Evolutionary conservation across 2,797 vertebrate species (phyloP), one percentile per base, ranked within the genome.

Genomic region (Poeciliopsis gracilis): DNA sequence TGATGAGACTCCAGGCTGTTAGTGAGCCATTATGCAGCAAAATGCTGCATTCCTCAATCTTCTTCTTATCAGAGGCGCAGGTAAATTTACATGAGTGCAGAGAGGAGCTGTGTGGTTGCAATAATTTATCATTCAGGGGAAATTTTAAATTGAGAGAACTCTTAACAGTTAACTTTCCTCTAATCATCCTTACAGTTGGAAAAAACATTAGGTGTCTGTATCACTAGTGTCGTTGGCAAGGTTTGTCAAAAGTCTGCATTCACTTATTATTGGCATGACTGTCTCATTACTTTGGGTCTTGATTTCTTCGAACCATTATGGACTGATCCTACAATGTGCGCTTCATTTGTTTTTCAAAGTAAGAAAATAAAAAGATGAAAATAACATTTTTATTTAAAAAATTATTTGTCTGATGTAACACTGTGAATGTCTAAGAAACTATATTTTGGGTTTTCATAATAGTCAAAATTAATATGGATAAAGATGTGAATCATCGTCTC

Each of bases 111-210:
- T 49, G 49, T 4, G 63, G 51, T 67, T 51, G 13, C 15, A 28
- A 89, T 89, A 78, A 91, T 92, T 82, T 77, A 87, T 89, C 86
- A 88, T 82, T 85, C 81, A 78, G 79, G 61, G 81, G 66, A 82
- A 4, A 8, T 73, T 81, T 61, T 2, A 23, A 70, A 83, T 83
- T 55, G 76, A 86, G 84, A 78, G 73, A 36, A 78, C 79, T 61
- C 72, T 85, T 49, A 77, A 53, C 45, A 76, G 79, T 77, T 80
- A 86, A 86, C 71, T 75, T 72, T 79, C 78, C 80, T 83, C 81
- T 77, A 79, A 66, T 78, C 80, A 74, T 77, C 77, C 57, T 74
- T 83, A 73, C 59, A 77, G 76, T 80, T 55, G 73, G 79, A 79
- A 78, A 30, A 84, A 75, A 70, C 72, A 77, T 75, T 72, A 63